Base-by-base conservation (phyloP, 1,140 invertebrate genomes). In the Dendrolimus kikuchii region DNA sequence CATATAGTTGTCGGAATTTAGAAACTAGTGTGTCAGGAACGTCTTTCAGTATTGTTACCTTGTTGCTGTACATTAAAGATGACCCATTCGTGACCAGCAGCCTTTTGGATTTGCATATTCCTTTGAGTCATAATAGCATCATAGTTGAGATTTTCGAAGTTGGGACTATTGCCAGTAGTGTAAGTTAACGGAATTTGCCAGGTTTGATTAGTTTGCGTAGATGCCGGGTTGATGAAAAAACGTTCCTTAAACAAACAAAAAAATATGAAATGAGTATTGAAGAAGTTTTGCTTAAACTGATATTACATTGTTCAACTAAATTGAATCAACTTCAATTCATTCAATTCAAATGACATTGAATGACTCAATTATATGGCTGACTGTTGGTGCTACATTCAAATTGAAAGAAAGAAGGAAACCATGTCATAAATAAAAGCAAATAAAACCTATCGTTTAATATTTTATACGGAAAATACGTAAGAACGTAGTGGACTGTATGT, bases 51-150 rank as follows among this genome's bases (percentile, higher is more conserved):
- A 44, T 2, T 8, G 60, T 64, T 71, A 92, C 92, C 92, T 64
- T 90, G 90, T 62, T 92, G 87, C 71, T 92, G 89, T 5, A 93
- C 55, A 62, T 95, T 95, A 23, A 92, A 89, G 56, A 95, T 88
- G 4, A 93, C 69, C 93, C 93, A 95, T 5, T 89, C 86, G 42
- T 89, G 66, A 0, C 74, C 63, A 6, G 70, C 23, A n/a, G 67
- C 5, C n/a, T 81, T 84, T 8, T 57, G 68, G 6, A 61, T 62
- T n/a, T 50, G 53, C 43, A 71, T 61, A 36, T 53, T 55, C 38
- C 49, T 66, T 4, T 42, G 88, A 56, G 87, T 88, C 91, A 79
- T 71, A 44, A 88, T 53, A 61, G 88, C 52, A 62, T 76, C 66
- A 5, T 91, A 66, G 6, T 77, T 81, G 66, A 46, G 90, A 47